Base-by-base conservation (phyloP, 2,888 invertebrate genomes). In the Antheraea assamensis region DNA sequence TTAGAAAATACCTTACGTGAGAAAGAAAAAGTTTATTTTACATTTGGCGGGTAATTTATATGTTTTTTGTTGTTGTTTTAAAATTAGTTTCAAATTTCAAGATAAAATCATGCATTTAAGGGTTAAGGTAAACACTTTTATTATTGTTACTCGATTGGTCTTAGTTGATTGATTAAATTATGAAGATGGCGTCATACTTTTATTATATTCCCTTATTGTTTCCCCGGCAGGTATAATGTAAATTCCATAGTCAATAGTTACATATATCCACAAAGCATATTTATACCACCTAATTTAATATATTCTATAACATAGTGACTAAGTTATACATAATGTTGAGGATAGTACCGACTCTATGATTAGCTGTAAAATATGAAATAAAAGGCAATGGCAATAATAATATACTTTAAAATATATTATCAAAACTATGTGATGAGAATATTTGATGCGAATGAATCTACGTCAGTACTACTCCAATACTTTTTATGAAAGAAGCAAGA, bases 401-500 rank as follows among this genome's bases (percentile, higher is more conserved):
- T 10, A 58, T 7, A 8, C 4, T 58, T 58, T 3, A 2, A 58
- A 21, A 58, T 2, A 10, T 58, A 10, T 58, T 58, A 58, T 10
- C 21, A n/a, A 13, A 21, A 58, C n/a, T 10, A 27, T 61, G 15
- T 4, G 27, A 61, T 15, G 27, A 24, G 13, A 61, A 61, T 61
- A 61, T 61, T 61, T 61, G 15, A 27, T 27, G 42, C 3, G 15
- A 10, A 2, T n/a, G 31, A 35, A 42, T 70, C 47, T 70, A 70
- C 42, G 47, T 70, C 24, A 13, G 31, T 70, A 21, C 24, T 70
- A 21, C 24, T 17, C n/a, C 17, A 21, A 42, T 35, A 35, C 10
- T 70, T 70, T 70, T 70, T 27, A 21, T 31, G 24, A 70, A 70
- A 24, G 70, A 70, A 70, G 35, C 19, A 31, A n/a, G 21, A 70